Evolutionary conservation across 2,113 vertebrate species (phyloP), one percentile per base, ranked within the genome.

Genomic region (Hippocampus guttulatus): DNA sequence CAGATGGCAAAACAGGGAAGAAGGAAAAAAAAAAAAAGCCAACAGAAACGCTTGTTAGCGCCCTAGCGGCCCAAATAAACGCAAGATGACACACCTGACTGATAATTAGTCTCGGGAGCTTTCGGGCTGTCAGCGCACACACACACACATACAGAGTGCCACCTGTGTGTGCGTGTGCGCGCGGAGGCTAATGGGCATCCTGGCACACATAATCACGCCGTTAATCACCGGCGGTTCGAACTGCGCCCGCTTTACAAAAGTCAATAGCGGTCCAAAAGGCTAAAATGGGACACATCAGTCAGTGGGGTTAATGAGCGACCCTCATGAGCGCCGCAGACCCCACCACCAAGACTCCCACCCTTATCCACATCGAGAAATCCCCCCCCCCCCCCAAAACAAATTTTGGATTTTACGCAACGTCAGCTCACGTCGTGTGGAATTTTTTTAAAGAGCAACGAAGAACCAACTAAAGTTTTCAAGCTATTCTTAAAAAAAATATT

Each of bases 91-190:
- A 86, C 86, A 88, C 82, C 83, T 88, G 86, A 86, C 75, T 88
- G 86, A 83, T 91, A 89, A 92, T 90, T 86, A 88, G 88, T 88
- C 89, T 85, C 84, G 33, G 73, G 86, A 76, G 87, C 74, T 66
- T 87, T 73, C 54, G 40, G 73, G 60, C 58, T 41, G 54, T 38
- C 33, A 5, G 60, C 41, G 70, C 55, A 64, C 43, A 71, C 55
- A 61, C 73, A 64, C 74, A 68, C 68, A 40, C 51, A 67, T 74
- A 68, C 52, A 71, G 10, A 67, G 71, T 62, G 51, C 60, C 73
- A 33, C 40, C 41, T 69, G 64, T 43, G 58, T 7, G 64, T 51
- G 68, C 47, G 52, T 68, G 61, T 33, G 61, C 49, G 58, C 63
- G 18, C 78, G 70, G 73, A 75, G 67, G 84, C 85, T 90, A 88